phyloP scores from a whole-genome alignment of 1,140 invertebrate genomes.

The Copidosoma floridanum region DNA sequence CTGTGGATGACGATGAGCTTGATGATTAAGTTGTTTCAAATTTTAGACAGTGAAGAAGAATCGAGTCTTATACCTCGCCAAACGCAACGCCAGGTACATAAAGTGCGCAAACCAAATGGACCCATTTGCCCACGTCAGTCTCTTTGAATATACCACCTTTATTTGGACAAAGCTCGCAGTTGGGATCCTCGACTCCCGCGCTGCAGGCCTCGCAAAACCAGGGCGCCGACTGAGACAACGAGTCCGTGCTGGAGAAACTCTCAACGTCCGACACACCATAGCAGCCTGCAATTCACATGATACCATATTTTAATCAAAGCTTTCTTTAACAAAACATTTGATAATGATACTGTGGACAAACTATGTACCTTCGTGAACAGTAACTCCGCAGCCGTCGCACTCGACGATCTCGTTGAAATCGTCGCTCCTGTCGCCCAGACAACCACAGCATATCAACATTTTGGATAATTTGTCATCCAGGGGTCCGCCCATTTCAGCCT shows the following conservation, averaged over 20 bases:
- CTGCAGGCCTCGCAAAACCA: conserved; percentile 99
- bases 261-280: conserved; percentile 93
- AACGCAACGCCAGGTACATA: conserved; percentile 97
- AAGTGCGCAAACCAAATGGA: conserved; percentile 94
- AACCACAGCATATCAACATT: conserved; percentile 85
- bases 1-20: conserved; percentile 36
- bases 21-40: too few relatives aligned
- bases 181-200: conserved; percentile 81
- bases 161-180: conserved; percentile 82
- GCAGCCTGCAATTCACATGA: too few relatives aligned
- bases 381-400: conserved; percentile 93
- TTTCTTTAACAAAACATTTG: neutral
- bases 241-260: conserved; percentile 86
- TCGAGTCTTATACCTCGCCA: too few relatives aligned
- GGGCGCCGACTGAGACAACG: conserved; percentile 90
- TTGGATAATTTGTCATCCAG: conserved; percentile 55
- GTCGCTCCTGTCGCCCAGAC: conserved; percentile 88
- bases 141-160: conserved; percentile 93
- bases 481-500: conserved; percentile 42
- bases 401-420: conserved; percentile 95
- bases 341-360: neutral
- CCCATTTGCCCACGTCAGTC: conserved; percentile 95
- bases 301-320: conserved; percentile 18
- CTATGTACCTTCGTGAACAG: conserved; percentile 84
- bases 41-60: too few relatives aligned